A percentile compares a stretch with the other conserved stretches of the same genome.
Conservation (phyloP, 2,888 invertebrate genomes). For the Taphrorychus bicolor region DNA sequence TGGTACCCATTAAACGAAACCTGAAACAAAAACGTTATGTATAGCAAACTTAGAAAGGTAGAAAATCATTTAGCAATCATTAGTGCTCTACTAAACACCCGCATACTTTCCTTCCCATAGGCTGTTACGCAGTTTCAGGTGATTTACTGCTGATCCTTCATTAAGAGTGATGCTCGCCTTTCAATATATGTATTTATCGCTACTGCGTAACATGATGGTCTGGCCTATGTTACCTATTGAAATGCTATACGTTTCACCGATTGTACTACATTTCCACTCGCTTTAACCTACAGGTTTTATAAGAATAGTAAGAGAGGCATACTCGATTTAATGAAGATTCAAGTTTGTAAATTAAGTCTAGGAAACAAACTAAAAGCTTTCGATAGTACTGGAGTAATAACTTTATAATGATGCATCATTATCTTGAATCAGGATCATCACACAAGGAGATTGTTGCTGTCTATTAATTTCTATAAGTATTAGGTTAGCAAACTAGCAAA, state of each 20-base stretch:
- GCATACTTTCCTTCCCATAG: background rate
- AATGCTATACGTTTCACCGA: background rate
- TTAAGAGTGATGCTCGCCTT: background rate
- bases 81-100: background rate
- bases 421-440: background rate
- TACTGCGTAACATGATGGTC: background rate
- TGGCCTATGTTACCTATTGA: background rate
- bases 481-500: background rate
- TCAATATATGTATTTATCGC: background rate
- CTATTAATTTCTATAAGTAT: background rate
- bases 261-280: background rate
- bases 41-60: background rate
- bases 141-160: background rate
- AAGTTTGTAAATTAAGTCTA: too few species aligned
- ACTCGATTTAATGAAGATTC: too few species aligned
- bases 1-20: slow-evolving; percentile 41
- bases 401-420: background rate
- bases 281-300: background rate
- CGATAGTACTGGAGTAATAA: background rate
- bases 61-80: background rate
- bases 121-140: background rate
- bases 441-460: background rate
- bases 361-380: background rate
- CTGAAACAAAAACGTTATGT: slow-evolving; percentile 16
- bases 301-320: too few species aligned